Base-by-base conservation (phyloP, 2,888 invertebrate species). In the Oxycera nigricornis region DNA sequence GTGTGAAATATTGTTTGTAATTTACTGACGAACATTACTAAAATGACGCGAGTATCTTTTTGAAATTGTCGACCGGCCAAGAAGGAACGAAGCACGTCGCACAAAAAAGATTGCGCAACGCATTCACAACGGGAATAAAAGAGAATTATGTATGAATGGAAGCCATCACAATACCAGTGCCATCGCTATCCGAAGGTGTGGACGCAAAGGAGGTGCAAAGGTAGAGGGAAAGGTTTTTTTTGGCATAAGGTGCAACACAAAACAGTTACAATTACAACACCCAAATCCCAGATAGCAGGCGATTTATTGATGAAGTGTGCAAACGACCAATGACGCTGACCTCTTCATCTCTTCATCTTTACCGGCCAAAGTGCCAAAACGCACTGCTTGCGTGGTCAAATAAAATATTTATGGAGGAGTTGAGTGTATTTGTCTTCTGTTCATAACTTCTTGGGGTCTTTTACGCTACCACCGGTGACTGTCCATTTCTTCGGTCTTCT, bases 381-480 rank as follows among this genome's bases (percentile, higher is more conserved):
- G 62, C 31, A 17, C 26, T 22, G 35, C 35, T 35, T 62, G 22
- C 55, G 11, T 22, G 55, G 55, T 22, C 22, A 24, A 55, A 70
- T 70, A 70, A 70, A 70, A 70, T 52, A 70, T 65, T 65, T 70
- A 70, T 52, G 70, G 55, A 70, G 52, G 52, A 70, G 70, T 52
- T 70, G 70, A 70, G 70, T 70, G 55, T 52, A 70, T 70, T 70
- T 70, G 70, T 70, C 70, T 52, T 70, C 70, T 70, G 55, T 26
- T 70, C 70, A 70, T 70, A 65, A 65, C 20, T 65, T 65, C n/a
- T 11, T 20, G 24, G 52, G 30, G 1, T 22, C 55, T 70, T 70
- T 70, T 70, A 31, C 55, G 26, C 46, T 68, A 46, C 26, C 55
- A 55, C 35, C 30, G 7, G 31, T 17, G 35, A 35, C 65, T 70